Evolutionary conservation across 2,113 vertebrate species (phyloP).

Genomic region (Marmota flaviventris): DNA sequence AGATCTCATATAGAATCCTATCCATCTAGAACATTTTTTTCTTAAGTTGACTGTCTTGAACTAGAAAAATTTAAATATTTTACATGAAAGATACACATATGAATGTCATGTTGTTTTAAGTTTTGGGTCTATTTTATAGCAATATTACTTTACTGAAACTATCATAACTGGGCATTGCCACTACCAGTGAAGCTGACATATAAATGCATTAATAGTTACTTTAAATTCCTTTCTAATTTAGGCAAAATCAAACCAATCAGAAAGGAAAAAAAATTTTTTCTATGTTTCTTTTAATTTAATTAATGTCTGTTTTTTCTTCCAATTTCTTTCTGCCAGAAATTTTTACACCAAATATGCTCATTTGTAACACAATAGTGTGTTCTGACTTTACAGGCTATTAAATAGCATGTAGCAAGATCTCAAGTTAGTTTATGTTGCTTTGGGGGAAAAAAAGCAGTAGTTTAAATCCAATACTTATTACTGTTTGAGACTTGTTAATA

Average conservation of each 20-base stretch:
- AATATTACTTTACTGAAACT: background rate
- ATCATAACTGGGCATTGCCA: background rate
- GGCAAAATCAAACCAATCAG: conserved; percentile 51
- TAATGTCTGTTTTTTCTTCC: conserved; percentile 41
- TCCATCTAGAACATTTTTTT: background rate
- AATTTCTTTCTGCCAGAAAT: conserved; percentile 13
- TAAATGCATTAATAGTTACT: conserved; percentile 12
- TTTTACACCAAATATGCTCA: background rate
- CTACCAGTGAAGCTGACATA: conserved; percentile 17
- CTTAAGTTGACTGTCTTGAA: background rate
- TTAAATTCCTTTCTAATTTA: conserved; percentile 56
- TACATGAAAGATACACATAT: background rate
- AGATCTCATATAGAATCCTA: background rate
- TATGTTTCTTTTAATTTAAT: conserved; percentile 54
- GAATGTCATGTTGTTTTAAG: background rate
- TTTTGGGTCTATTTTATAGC: conserved; percentile 2
- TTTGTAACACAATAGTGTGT: background rate
- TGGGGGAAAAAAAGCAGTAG: background rate
- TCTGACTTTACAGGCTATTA: conserved; percentile 63
- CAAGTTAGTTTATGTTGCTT: background rate
- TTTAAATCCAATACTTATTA: conserved; percentile 31
- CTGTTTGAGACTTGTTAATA: conserved; percentile 37
- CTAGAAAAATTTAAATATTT: background rate
- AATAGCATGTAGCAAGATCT: conserved; percentile 53
- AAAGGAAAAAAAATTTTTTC: background rate